Evolutionary conservation across 2,113 vertebrate genomes (phyloP).

Genomic region (Syngnathus floridae): DNA sequence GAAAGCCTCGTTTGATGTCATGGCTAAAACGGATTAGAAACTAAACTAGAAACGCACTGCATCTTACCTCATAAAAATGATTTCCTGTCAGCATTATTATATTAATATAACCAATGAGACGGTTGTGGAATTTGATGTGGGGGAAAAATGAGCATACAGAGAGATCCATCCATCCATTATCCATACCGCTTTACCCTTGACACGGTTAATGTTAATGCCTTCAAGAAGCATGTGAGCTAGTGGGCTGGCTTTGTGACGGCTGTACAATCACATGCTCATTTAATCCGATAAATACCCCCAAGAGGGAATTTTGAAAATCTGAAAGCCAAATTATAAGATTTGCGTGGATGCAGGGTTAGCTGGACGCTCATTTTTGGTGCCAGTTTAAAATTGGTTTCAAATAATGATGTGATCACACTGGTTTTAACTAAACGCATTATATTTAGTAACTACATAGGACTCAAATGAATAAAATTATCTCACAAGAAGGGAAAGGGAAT

Average conservation of each 20-base stretch:
- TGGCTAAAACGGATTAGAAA: neutral
- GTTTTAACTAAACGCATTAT: neutral
- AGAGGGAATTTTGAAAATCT: constrained; percentile 61
- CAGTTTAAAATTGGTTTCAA: neutral
- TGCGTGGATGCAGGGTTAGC: neutral
- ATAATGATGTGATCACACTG: neutral
- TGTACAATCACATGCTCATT: constrained; percentile 60
- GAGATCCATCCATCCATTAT: neutral
- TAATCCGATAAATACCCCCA: constrained; percentile 32
- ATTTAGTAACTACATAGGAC: neutral
- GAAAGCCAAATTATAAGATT: neutral
- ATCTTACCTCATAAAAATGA: constrained; percentile 21
- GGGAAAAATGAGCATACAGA: neutral
- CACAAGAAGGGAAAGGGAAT: neutral
- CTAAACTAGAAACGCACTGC: neutral
- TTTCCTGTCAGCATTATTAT: neutral
- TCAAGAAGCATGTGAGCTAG: constrained; percentile 33
- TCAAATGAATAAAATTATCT: neutral
- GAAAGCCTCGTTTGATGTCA: neutral
- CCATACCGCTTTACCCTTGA: neutral
- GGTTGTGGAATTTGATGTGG: neutral
- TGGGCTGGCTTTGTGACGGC: constrained; percentile 9
- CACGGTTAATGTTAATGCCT: neutral
- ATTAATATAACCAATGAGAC: neutral
- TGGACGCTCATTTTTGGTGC: neutral